Evolutionary conservation across 2,888 invertebrate genomes (phyloP).

Genomic region (Himalopsyche kuldschensis): DNA sequence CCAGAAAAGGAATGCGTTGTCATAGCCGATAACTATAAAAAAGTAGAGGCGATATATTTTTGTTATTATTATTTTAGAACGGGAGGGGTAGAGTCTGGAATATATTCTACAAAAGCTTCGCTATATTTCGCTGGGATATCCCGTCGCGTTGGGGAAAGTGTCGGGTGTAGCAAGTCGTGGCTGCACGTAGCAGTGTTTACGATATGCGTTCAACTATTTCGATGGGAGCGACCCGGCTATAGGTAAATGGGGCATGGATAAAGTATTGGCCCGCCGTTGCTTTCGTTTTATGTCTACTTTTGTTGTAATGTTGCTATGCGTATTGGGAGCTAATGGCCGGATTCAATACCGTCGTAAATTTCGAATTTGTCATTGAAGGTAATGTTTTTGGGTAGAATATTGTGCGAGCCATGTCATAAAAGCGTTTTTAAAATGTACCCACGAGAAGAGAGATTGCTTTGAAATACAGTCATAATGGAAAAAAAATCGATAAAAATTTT

Average conservation of each 20-base stretch:
- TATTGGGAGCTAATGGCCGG: slow-evolving; percentile 31
- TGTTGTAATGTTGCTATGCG: slow-evolving; percentile 22
- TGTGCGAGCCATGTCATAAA: neutral
- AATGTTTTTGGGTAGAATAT: neutral
- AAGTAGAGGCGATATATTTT: slow-evolving; percentile 33
- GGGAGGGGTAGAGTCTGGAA: slow-evolving; percentile 1
- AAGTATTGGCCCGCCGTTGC: slow-evolving; percentile 36
- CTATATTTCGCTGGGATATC: slow-evolving; percentile 26
- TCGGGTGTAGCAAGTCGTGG: neutral
- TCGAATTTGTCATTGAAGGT: slow-evolving; percentile 15
- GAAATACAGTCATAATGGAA: neutral
- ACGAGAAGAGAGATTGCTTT: neutral
- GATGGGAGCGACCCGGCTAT: slow-evolving; percentile 15
- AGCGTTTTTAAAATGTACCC: slow-evolving; percentile 6
- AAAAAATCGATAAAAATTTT: neutral
- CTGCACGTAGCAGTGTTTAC: slow-evolving; percentile 35
- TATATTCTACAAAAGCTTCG: slow-evolving; percentile 19
- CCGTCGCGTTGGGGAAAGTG: slow-evolving; percentile 6
- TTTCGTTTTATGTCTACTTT: slow-evolving; percentile 35
- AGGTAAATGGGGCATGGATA: slow-evolving; percentile 39
- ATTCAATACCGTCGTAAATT: slow-evolving; percentile 33
- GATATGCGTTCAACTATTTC: slow-evolving; percentile 31
- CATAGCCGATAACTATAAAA: slow-evolving; percentile 32
- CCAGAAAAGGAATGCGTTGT: slow-evolving; percentile 21
- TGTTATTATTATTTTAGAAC: slow-evolving; percentile 20